phyloP scores from a whole-genome alignment of 2,113 vertebrate genomes.

The Ptychochromis oligacanthus region DNA sequence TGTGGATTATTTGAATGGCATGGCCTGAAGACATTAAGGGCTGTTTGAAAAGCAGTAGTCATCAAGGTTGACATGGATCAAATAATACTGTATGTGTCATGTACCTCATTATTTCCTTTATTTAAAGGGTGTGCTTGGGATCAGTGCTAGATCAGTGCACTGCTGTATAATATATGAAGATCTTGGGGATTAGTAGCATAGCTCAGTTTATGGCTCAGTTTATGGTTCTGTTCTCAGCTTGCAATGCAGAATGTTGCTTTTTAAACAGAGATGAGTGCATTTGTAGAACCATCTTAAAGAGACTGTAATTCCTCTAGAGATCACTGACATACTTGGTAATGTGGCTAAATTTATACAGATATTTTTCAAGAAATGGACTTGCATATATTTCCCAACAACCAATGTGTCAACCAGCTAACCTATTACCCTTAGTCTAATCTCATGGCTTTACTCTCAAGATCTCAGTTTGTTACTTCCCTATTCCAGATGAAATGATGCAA shows the following conservation, averaged over 20 bases:
- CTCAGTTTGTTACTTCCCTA: neutral
- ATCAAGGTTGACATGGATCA: constrained; percentile 40
- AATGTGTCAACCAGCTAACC: neutral
- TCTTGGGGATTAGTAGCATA: constrained; percentile 34
- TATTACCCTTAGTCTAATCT: neutral
- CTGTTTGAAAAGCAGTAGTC: constrained; percentile 28
- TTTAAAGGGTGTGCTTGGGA: constrained; percentile 9
- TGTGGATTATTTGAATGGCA: constrained; percentile 50
- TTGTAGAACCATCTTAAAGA: neutral
- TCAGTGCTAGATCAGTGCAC: neutral
- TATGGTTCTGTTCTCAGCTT: constrained; percentile 7
- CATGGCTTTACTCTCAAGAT: neutral
- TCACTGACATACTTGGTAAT: constrained; percentile 12
- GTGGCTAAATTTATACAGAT: neutral
- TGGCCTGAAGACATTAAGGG: constrained; percentile 51
- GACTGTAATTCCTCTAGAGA: neutral
- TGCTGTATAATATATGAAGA: constrained; percentile 22
- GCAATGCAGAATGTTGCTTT: constrained; percentile 11
- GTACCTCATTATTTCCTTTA: constrained; percentile 33
- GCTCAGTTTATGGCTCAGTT: constrained; percentile 26
- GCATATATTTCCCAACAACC: neutral
- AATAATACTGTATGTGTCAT: constrained; percentile 23
- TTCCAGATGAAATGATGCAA: constrained; percentile 39
- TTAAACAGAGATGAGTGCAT: constrained; percentile 9
- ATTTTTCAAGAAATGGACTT: neutral